A percentile compares a stretch with the other conserved stretches of the same genome.
Evolutionary conservation across 2,113 vertebrate genomes (phyloP).

Genomic region (Loxodonta africana): DNA sequence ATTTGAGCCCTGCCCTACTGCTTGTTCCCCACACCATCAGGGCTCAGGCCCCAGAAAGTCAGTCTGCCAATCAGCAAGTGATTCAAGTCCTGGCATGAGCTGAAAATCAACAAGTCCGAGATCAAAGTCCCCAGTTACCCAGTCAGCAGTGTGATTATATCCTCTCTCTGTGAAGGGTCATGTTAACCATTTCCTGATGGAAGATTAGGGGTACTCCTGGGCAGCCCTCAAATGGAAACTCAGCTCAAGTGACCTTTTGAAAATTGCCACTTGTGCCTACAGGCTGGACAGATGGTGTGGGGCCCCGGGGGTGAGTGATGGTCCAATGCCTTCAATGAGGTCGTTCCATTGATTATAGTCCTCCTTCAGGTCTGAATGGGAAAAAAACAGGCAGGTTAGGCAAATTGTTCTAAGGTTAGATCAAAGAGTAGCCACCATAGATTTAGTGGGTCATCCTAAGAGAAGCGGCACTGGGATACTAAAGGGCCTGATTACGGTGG

Average conservation of each 20-base stretch:
- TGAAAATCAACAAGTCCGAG: constrained; percentile 61
- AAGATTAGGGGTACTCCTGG: background rate
- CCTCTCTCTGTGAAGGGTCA: background rate
- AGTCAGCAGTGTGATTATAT: constrained; percentile 58
- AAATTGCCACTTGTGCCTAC: constrained; percentile 64
- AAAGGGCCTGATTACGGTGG: background rate
- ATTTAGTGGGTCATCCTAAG: background rate
- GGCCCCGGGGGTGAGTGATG: constrained; percentile 74
- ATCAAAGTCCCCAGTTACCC: constrained; percentile 14
- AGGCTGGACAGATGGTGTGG: constrained; percentile 81
- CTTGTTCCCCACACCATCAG: background rate
- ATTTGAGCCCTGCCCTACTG: too few species aligned
- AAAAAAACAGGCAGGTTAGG: constrained; percentile 25
- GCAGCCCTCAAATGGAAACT: background rate
- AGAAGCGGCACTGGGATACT: background rate
- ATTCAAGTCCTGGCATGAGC: background rate
- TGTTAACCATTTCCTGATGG: background rate
- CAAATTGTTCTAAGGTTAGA: background rate
- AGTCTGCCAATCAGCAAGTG: background rate
- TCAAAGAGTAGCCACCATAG: background rate
- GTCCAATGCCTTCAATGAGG: constrained; percentile 85
- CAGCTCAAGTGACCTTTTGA: background rate
- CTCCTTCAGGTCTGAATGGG: constrained; percentile 85
- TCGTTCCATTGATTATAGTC: constrained; percentile 83
- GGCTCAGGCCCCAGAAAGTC: background rate